Base-by-base conservation (phyloP, 92 coral and sea anemone species). In the Epizoanthus rinbou region DNA sequence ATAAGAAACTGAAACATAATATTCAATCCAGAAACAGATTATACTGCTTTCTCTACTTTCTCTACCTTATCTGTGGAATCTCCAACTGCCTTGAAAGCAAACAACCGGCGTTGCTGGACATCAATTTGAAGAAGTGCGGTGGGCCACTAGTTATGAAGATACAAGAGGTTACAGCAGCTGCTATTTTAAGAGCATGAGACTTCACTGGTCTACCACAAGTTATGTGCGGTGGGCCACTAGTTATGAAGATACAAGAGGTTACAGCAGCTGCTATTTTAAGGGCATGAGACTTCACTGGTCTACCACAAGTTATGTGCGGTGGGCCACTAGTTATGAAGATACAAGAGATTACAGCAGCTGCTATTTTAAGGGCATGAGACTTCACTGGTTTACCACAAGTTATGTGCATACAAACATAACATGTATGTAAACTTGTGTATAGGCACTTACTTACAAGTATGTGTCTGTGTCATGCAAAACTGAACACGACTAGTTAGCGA, bases 1-100 rank as follows among this genome's bases (percentile, higher is more conserved):
- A 28, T 37, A 3, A 50, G 14, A 10, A 50, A 50, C 15, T 50
- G 54, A 50, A 50, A 50, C 16, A 9, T 50, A 50, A 1, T 50
- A 50, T 9, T 50, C 54, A 50, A 50, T 9, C 16, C 54, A 1
- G 54, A 50, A 50, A 50, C 14, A 50, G 14, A 50, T 9, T 10
- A 50, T 50, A 3, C 14, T 50, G 54, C 24, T 66, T 8, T 66
- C 72, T 8, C 18, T n/a, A 66, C 24, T 23, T 28, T 28, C 31
- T 28, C 9, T 78, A 93, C 97, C 97, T 93, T 83, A 79, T 93
- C 97, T 8, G 90, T 81, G 10, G 91, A 74, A 53, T 93, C 97
- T 50, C 97, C 97, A 23, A 86, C 84, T 31, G 86, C 83, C 57
- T 85, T 90, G 76, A 91, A 93, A 39, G 89, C 89, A 79, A 90